Conservation (phyloP, 2,888 invertebrate genomes). For the Hyalella azteca region DNA sequence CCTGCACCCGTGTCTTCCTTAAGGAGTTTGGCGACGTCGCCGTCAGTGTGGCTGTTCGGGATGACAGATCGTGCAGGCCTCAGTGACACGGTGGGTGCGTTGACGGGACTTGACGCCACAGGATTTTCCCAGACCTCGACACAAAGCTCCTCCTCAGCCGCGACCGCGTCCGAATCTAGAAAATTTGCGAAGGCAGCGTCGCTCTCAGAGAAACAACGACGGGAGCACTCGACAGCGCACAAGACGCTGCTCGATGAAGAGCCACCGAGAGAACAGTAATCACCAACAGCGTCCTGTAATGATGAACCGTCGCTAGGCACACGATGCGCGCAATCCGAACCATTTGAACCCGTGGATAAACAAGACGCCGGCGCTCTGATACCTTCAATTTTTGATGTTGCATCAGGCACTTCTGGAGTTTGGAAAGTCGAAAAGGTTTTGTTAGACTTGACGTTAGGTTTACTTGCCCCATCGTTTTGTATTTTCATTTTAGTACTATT, state of each 20-base stretch:
- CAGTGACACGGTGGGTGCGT: conserved; percentile 14
- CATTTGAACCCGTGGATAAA: too few relatives aligned
- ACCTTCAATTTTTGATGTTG: too few relatives aligned
- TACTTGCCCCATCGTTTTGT: too few relatives aligned
- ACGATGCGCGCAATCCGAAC: too few relatives aligned
- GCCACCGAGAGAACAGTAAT: conserved; percentile 2
- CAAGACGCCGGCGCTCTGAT: too few relatives aligned
- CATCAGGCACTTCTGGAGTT: too few relatives aligned
- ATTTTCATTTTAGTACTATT: too few relatives aligned
- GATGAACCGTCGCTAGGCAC: too few relatives aligned
- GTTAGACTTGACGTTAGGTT: too few relatives aligned
- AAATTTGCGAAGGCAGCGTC: conserved; percentile 53
- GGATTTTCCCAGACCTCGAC: conserved; percentile 58
- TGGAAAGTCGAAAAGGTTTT: too few relatives aligned
- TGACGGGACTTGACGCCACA: conserved; percentile 50
- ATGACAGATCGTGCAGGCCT: not conserved
- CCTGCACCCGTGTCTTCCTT: not conserved
- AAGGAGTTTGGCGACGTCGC: conserved; percentile 11
- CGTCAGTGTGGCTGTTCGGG: conserved; percentile 9
- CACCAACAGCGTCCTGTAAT: not conserved
- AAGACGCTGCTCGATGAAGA: conserved; percentile 5
- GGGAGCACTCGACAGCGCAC: conserved; percentile 31
- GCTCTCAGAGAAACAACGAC: conserved; percentile 56
- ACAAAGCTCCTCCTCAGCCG: conserved; percentile 17
- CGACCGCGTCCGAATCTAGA: conserved; percentile 47